These are phyloP conservation scores for Carterocephalus palaemon DNA, from an alignment of 2,888 invertebrate species.

Conservation along the genomic window DNA sequence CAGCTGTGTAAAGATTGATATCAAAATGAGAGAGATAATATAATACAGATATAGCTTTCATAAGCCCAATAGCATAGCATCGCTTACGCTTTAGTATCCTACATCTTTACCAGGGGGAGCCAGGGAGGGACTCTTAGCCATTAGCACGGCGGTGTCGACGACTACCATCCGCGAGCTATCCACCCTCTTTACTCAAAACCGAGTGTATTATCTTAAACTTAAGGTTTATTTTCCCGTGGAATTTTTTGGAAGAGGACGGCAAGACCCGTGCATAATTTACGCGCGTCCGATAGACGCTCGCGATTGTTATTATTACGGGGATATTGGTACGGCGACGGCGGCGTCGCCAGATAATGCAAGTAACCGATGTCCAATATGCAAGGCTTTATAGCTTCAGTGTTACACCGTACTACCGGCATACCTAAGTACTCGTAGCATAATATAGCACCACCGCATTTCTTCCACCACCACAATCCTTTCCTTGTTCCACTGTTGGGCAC, in stretches of 20 bases:
- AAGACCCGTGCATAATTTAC: slow-evolving; percentile 71
- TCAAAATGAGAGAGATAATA: too few species aligned
- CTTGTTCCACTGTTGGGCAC: too few species aligned
- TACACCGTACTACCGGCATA: too few species aligned
- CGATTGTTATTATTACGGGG: slow-evolving; percentile 77
- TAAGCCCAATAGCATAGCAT: slow-evolving; percentile 6
- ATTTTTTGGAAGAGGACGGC: slow-evolving; percentile 17
- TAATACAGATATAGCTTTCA: too few species aligned
- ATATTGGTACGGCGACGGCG: slow-evolving; percentile 69
- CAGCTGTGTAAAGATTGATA: too few species aligned
- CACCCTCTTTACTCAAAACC: slow-evolving; percentile 26
- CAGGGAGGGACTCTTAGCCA: slow-evolving; percentile 58
- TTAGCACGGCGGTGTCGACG: slow-evolving; percentile 66
- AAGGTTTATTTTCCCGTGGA: slow-evolving; percentile 36
- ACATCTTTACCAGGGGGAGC: slow-evolving; percentile 33
- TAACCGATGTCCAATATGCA: slow-evolving; percentile 33
- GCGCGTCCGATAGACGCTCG: slow-evolving; percentile 74
- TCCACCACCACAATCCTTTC: too few species aligned
- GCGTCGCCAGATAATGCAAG: slow-evolving; percentile 54
- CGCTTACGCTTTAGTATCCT: background rate
- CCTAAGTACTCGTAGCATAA: too few species aligned
- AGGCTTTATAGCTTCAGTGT: background rate
- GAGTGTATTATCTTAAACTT: slow-evolving; percentile 30
- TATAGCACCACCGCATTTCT: too few species aligned
- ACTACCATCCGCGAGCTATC: slow-evolving; percentile 50